These are phyloP conservation scores for Mythimna vitellina DNA, from an alignment of 2,888 invertebrate species.

Conservation along the genomic window DNA sequence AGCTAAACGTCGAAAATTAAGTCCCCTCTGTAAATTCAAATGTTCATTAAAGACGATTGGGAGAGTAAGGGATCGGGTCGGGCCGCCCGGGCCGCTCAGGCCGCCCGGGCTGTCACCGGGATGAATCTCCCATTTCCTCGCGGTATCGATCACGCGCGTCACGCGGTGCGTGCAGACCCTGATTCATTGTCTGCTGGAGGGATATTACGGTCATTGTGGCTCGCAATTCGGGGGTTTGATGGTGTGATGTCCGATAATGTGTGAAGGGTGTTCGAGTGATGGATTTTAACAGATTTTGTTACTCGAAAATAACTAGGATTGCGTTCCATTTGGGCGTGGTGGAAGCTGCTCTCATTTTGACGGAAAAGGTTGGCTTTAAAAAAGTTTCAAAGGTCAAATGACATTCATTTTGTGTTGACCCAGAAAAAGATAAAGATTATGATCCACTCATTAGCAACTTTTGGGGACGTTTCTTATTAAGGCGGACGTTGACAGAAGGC, in stretches of 20 bases:
- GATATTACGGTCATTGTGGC: constrained; percentile 52
- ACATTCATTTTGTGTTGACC: constrained; percentile 28
- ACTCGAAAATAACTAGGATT: constrained; percentile 16
- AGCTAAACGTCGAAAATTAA: constrained; percentile 48
- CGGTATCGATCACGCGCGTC: constrained; percentile 58
- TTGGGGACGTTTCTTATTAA: constrained; percentile 30
- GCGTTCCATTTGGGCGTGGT: constrained; percentile 3
- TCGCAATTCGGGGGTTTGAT: constrained; percentile 38
- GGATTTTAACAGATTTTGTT: constrained; percentile 36
- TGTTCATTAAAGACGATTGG: constrained; percentile 51
- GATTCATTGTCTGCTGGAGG: constrained; percentile 56
- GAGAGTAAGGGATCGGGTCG: constrained; percentile 51
- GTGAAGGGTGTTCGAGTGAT: constrained; percentile 45
- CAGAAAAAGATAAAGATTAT: constrained; percentile 41
- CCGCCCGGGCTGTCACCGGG: constrained; percentile 34
- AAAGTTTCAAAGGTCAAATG: constrained; percentile 35
- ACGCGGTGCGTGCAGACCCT: constrained; percentile 51
- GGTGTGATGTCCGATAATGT: constrained; percentile 42
- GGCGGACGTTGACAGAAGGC: constrained; percentile 18
- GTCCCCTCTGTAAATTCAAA: constrained; percentile 57
- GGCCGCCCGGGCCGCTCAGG: constrained; percentile 20
- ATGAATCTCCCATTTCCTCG: constrained; percentile 56
- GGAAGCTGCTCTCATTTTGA: constrained; percentile 19
- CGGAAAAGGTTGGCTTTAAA: constrained; percentile 17
- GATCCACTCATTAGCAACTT: constrained; percentile 48